Base-by-base conservation (phyloP, 2,797 vertebrate genomes). In the Ateles fusciceps region DNA sequence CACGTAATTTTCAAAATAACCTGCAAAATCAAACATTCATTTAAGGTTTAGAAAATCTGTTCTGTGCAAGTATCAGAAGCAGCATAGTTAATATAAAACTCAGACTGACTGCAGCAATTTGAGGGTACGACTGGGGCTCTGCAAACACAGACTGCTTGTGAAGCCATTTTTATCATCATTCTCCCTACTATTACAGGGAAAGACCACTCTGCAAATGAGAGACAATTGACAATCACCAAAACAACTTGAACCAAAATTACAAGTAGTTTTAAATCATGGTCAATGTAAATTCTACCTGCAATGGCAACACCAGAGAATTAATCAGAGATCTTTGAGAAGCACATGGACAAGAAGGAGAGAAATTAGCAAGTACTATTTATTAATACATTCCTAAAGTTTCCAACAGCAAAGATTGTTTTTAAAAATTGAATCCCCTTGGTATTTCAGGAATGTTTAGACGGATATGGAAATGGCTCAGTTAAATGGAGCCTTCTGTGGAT, bases 391-490 rank as follows among this genome's bases (percentile, higher is more conserved):
- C 61, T 64, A 80, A 85, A 28, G 36, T 89, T 92, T 91, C 86
- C 50, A 96, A 72, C 0, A 46, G 81, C 36, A 78, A 94, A 92
- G 75, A 84, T 64, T 91, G 95, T 87, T 97, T 96, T 92, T 24
- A 94, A 94, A 92, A 95, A 85, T 22, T 57, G 89, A 90, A 46
- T 90, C 15, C 22, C 22, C 76, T 28, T 46, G 57, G 76, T 85
- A 94, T 92, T 7, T 95, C 48, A 94, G 48, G 50, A 94, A 92
- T 92, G 57, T 81, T 95, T 76, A 91, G n/a, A 95, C 24, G 0
- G 75, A 85, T 85, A 88, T 33, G 44, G 85, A 96, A 97, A 61
- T 80, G n/a, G 33, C 52, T 94, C 88, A 79, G 81, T 87, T 86
- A 96, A 97, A 95, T 44, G 46, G 19, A 78, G 6, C 55, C 7